Base-by-base conservation (phyloP, 2,113 vertebrate genomes). In the Garra rufa region DNA sequence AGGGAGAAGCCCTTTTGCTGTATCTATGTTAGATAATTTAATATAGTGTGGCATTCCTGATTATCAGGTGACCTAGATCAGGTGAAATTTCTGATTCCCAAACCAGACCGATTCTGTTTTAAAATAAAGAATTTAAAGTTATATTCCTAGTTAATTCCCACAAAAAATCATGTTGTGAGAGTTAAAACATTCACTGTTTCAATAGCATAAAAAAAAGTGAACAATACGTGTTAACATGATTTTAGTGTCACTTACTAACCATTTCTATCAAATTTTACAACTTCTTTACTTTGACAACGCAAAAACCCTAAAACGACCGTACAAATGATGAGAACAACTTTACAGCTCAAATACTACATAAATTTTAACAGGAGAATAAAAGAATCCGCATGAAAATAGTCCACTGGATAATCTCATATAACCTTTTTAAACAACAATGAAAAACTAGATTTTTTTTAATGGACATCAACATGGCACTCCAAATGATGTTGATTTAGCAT, bases 21-120 rank as follows among this genome's bases (percentile, higher is more conserved):
- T 74, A 41, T 80, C 6, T 59, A 15, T 41, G 55, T 26, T 78
- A 74, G 77, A 38, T 78, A 81, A 83, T 90, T 90, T 67, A 52
- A 76, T 88, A 88, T 83, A 80, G 67, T 11, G 30, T 59, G 38
- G 24, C 26, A 67, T 86, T 82, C 11, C 83, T 85, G 24, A 28
- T 77, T 85, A 82, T 83, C 73, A 82, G 80, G 81, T 83, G 84
- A 88, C 81, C 52, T 73, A 81, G 81, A 85, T 84, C 46, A 76
- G 48, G 44, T 21, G 74, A 76, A 76, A 52, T 48, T 9, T 57
- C 52, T n/a, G 52, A 57, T 57, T 57, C 52, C 8, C 21, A 57
- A 57, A 9, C 21, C 21, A 55, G 19, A n/a, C 21, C 14, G 28
- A 17, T 38, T 17, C 30, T 38, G 52, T n/a, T 21, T 21, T 5